Percentiles rank a stretch among this genome's conserved stretches.
Evolutionary conservation across 2,113 vertebrate species (phyloP).

Genomic region (Elaphurus davidianus): DNA sequence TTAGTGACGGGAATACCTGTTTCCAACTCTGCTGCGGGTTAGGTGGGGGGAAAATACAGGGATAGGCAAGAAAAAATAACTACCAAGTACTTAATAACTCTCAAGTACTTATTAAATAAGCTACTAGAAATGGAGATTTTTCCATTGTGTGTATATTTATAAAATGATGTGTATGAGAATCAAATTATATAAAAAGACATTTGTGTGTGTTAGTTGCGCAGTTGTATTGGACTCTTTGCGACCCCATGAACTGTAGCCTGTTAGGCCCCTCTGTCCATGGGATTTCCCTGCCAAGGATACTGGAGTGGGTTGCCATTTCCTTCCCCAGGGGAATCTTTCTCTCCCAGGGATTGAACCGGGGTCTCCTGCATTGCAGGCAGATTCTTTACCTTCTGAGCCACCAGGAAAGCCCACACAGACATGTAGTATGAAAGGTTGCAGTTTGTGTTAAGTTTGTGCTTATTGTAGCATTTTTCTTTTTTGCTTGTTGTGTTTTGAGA

Average conservation of each 20-base stretch:
- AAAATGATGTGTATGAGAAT: neutral
- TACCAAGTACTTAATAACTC: neutral
- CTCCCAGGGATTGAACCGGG: neutral
- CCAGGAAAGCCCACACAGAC: neutral
- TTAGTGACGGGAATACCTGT: neutral
- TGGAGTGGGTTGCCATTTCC: neutral
- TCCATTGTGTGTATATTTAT: neutral
- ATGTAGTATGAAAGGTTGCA: neutral
- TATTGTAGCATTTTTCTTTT: neutral
- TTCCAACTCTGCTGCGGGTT: neutral
- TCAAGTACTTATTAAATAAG: neutral
- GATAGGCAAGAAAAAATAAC: neutral
- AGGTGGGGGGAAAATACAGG: neutral
- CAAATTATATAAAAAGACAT: neutral
- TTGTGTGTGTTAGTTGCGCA: neutral
- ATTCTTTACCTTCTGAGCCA: neutral
- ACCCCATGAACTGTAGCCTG: neutral
- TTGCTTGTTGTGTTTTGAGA: neutral
- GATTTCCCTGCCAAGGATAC: neutral
- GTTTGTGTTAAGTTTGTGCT: neutral
- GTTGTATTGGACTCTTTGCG: rapidly evolving
- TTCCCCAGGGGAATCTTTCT: neutral
- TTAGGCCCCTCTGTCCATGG: neutral
- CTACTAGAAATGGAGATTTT: neutral
- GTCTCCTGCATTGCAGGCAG: neutral